phyloP scores from a whole-genome alignment of 2,113 vertebrate species.

The Triplophysa dalaica region DNA sequence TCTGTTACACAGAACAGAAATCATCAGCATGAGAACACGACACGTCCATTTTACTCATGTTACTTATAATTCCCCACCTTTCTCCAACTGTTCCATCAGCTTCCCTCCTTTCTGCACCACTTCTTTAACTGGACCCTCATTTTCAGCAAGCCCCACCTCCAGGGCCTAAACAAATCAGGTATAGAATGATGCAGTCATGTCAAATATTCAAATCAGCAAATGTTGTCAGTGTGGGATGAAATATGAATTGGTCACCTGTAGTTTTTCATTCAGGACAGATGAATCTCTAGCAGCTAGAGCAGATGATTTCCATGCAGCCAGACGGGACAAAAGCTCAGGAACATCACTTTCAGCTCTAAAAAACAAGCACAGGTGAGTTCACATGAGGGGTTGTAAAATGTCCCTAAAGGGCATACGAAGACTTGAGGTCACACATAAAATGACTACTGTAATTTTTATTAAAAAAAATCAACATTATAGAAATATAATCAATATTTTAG shows the following conservation, averaged over 20 bases:
- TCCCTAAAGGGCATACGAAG: too few species aligned
- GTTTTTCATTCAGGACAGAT: conserved; percentile 74
- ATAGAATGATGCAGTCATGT: neutral
- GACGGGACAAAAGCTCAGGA: conserved; percentile 80
- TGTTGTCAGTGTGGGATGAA: neutral
- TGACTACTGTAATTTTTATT: too few species aligned
- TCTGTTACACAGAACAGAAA: conserved; percentile 49
- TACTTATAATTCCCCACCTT: conserved; percentile 72
- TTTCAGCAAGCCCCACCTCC: conserved; percentile 76
- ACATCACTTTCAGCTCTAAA: conserved; percentile 46
- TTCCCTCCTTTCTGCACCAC: conserved; percentile 73
- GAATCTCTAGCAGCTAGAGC: conserved; percentile 78
- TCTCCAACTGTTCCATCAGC: conserved; percentile 82
- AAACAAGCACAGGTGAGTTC: conserved; percentile 19
- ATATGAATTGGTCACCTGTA: conserved; percentile 76
- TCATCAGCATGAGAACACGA: neutral
- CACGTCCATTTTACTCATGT: neutral
- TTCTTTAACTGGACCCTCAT: conserved; percentile 71
- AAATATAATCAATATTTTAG: too few species aligned
- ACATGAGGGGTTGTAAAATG: neutral
- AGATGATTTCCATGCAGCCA: conserved; percentile 78
- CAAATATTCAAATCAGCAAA: neutral
- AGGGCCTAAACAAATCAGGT: conserved; percentile 70
- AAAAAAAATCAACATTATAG: too few species aligned
- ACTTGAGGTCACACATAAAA: too few species aligned